phyloP scores from a whole-genome alignment of 2,113 vertebrate species.

The Todiramphus chloris region DNA sequence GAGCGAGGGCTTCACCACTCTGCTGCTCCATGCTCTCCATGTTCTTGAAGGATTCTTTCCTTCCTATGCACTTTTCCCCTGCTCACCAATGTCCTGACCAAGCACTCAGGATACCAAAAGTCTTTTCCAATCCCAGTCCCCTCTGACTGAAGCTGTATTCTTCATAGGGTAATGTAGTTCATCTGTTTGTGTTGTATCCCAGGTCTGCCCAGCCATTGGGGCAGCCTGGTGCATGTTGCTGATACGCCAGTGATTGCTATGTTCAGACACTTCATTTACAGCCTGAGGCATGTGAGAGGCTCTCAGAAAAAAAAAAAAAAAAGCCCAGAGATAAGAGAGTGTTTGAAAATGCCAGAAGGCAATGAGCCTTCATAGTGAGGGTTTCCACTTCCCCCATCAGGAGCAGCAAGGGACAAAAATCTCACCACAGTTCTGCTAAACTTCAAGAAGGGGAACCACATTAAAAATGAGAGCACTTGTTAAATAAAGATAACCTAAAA shows the following conservation, averaged over 20 bases:
- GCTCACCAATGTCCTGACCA: background rate
- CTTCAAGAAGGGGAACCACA: background rate
- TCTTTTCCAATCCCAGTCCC: background rate
- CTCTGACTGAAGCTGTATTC: background rate
- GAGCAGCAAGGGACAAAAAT: background rate
- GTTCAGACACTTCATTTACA: conserved; percentile 54
- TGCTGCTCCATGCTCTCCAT: background rate
- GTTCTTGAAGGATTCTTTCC: background rate
- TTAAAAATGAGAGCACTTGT: background rate
- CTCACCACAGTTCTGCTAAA: background rate
- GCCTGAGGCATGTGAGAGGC: conserved; percentile 32
- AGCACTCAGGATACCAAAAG: background rate
- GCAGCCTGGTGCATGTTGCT: background rate
- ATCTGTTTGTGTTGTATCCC: conserved; percentile 1
- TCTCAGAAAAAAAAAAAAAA: conserved; percentile 23
- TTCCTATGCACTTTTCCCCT: background rate
- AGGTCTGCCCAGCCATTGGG: background rate
- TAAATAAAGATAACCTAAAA: background rate
- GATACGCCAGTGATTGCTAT: background rate
- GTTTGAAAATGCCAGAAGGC: background rate
- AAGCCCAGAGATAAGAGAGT: background rate
- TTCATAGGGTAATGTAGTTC: background rate
- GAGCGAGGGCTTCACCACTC: background rate
- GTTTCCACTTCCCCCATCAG: background rate
- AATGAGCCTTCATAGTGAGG: background rate